These are phyloP conservation scores for Cenopis cana DNA, from an alignment of 2,888 invertebrate genomes.

Conservation along the genomic window DNA sequence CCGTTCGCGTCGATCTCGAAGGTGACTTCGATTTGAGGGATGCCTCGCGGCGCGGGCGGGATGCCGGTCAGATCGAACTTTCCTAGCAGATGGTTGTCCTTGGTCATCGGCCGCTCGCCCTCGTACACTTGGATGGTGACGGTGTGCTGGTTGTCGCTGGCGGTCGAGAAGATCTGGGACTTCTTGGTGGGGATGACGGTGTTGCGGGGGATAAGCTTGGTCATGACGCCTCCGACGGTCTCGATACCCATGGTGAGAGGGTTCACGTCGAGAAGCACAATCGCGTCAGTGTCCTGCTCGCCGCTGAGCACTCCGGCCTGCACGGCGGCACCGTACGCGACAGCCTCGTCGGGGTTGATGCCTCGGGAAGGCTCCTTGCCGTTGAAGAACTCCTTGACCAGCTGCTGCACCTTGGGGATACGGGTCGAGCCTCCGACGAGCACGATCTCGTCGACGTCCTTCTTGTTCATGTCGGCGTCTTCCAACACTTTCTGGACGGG, in stretches of 20 bases:
- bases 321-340: conserved; percentile 99
- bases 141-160: conserved; percentile 99
- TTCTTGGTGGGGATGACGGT: conserved; percentile 99
- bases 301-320: conserved; percentile 99
- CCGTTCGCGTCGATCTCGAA: conserved; percentile 98
- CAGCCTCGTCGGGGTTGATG: conserved; percentile 99
- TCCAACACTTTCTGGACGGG: conserved; percentile 98
- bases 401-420: conserved; percentile 98
- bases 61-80: conserved; percentile 99
- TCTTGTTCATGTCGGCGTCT: conserved; percentile 99
- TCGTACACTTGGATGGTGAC: conserved; percentile 99
- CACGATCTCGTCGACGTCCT: conserved; percentile 99
- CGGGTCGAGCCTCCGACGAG: conserved; percentile 99
- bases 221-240: conserved; percentile 99
- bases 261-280: conserved; percentile 98
- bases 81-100: conserved; percentile 99
- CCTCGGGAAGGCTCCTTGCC: conserved; percentile 99
- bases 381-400: conserved; percentile 97
- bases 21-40: conserved; percentile 97
- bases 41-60: conserved; percentile 96
- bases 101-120: conserved; percentile 99
- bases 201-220: conserved; percentile 98
- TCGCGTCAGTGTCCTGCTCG: conserved; percentile 98
- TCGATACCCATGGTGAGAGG: conserved; percentile 99
- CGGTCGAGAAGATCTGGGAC: conserved; percentile 99